Conservation (phyloP, 2,888 invertebrate species). For the Drosophila paramelanica region DNA sequence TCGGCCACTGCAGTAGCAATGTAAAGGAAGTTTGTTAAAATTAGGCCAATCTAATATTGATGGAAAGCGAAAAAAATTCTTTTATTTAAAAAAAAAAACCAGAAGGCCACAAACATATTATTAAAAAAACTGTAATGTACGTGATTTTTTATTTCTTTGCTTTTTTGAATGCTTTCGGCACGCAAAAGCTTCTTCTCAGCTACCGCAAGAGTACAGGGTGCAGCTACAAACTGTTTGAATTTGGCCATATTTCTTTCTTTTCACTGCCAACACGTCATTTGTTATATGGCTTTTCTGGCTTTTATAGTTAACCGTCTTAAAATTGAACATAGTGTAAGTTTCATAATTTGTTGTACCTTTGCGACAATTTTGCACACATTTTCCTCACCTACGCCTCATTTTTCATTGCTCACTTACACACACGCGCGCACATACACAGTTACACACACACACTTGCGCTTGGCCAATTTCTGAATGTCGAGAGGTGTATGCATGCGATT, state of each 20-base stretch:
- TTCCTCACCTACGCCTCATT: constrained; percentile 76
- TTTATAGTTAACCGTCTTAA: constrained; percentile 4
- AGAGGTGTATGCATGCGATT: constrained; percentile 44
- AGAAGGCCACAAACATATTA: constrained; percentile 48
- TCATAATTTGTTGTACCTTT: constrained; percentile 61
- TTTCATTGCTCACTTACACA: constrained; percentile 71
- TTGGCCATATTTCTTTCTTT: constrained; percentile 62
- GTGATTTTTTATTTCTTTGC: constrained; percentile 65
- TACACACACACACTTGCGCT: constrained; percentile 47
- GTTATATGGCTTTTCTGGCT: background rate
- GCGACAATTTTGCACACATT: constrained; percentile 68
- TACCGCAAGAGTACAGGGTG: constrained; percentile 47
- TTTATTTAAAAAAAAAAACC: constrained; percentile 9
- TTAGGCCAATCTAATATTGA: constrained; percentile 58
- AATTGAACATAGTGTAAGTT: constrained; percentile 22
- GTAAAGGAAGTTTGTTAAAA: constrained; percentile 36
- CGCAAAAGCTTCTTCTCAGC: constrained; percentile 46
- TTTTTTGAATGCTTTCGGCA: constrained; percentile 50
- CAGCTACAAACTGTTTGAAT: constrained; percentile 34
- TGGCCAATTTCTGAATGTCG: constrained; percentile 61
- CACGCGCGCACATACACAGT: constrained; percentile 64
- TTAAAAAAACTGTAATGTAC: constrained; percentile 38
- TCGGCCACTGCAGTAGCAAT: constrained; percentile 1
- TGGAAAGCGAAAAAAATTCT: constrained; percentile 16
- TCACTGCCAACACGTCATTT: constrained; percentile 61